Evolutionary conservation across 2,888 invertebrate species (phyloP), one percentile per base, ranked within the genome.

Genomic region (Theretra japonica): DNA sequence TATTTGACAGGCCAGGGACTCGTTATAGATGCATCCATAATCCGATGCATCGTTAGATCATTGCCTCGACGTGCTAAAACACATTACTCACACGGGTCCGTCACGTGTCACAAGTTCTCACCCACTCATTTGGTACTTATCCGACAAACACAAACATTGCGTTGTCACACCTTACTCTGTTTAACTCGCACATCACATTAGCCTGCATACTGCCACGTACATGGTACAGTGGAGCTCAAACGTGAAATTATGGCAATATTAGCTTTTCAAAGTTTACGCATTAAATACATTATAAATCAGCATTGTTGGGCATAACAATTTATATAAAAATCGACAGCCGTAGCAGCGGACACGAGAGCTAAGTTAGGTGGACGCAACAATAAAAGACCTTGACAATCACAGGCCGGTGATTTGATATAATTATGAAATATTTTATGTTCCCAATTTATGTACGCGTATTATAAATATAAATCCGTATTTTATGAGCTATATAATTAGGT

Each of bases 61-160:
- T 89, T 89, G 85, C 88, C 86, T 85, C 83, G 83, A 75, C 78
- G 81, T 85, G 82, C 79, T 83, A 82, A 84, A 86, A 81, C 77
- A 80, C 80, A 84, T 86, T 87, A 88, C 84, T 86, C 88, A 89
- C 84, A 82, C 81, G 79, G 77, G 81, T 80, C 73, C 74, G 69
- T 75, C 74, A 76, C 75, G 73, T 77, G 77, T 82, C 81, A 48
- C 23, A 82, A 83, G 80, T 82, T 86, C 82, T 83, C 86, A 83
- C 86, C 84, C 82, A 86, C 85, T 79, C 79, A 76, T 79, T 77
- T 78, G 73, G 73, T 70, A 76, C 30, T 70, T 76, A 75, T 77
- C 77, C 72, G 78, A 79, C 75, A 77, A 82, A 82, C 81, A 84
- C 83, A 84, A 86, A 88, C 79, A 85, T 78, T 82, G 76, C 76